These are phyloP conservation scores for Sturmia bella DNA, from an alignment of 2,888 invertebrate species.

Conservation along the genomic window DNA sequence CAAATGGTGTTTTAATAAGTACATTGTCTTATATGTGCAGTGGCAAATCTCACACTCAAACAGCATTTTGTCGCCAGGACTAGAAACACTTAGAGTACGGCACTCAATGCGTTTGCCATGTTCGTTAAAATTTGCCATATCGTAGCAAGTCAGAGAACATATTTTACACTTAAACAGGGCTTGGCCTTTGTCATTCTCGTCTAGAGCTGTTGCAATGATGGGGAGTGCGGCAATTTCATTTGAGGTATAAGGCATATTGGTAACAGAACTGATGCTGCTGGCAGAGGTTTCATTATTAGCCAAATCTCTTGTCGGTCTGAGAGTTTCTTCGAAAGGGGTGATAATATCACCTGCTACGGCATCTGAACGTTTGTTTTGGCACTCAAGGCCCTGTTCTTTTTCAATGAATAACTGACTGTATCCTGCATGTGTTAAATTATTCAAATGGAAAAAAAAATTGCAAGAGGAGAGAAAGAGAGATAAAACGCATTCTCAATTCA, in stretches of 20 bases:
- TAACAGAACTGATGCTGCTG: conserved; percentile 7
- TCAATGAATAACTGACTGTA: conserved; percentile 29
- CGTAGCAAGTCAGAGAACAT: conserved; percentile 43
- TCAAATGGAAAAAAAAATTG: conserved; percentile 11
- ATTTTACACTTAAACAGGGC: conserved; percentile 56
- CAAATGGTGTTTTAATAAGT: conserved; percentile 75
- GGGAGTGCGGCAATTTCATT: neutral
- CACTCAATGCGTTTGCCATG: conserved; percentile 50
- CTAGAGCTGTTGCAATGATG: neutral
- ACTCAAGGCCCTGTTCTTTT: conserved; percentile 45
- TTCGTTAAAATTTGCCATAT: conserved; percentile 36
- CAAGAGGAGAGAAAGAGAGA: neutral
- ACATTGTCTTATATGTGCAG: conserved; percentile 73
- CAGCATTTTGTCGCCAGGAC: conserved; percentile 1
- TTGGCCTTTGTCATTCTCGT: conserved; percentile 8
- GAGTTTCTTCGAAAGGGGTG: neutral
- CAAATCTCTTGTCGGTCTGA: conserved; percentile 13
- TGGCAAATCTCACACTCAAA: conserved; percentile 75
- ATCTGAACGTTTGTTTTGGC: conserved; percentile 18
- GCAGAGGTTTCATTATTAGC: conserved; percentile 28
- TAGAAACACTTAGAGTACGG: neutral
- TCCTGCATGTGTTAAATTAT: conserved; percentile 30
- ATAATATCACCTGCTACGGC: conserved; percentile 29
- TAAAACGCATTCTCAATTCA: conserved; percentile 55
- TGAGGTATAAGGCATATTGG: neutral